phyloP scores from a whole-genome alignment of 2,113 vertebrate species.

The Porphyrio hochstetteri region DNA sequence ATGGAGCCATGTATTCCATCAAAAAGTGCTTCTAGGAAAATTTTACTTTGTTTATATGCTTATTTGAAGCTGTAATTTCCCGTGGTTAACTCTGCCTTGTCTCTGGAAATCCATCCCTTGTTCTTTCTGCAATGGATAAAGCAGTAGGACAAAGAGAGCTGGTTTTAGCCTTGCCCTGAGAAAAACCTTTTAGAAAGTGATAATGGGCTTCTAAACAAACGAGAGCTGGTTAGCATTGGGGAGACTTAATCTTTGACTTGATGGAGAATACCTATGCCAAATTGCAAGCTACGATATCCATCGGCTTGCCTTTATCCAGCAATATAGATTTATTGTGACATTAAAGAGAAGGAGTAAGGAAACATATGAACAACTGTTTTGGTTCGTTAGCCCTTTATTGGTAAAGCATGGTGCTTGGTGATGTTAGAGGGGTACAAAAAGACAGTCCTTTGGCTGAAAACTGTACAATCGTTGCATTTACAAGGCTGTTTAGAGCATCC shows the following conservation, averaged over 20 bases:
- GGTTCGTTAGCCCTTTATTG: slow-evolving; percentile 51
- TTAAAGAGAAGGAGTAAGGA: slow-evolving; percentile 28
- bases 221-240: not conserved
- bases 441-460: not conserved
- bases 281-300: slow-evolving; percentile 20
- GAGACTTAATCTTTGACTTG: slow-evolving; percentile 48
- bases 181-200: slow-evolving; percentile 13
- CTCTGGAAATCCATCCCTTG: not conserved
- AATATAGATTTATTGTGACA: slow-evolving; percentile 51
- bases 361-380: slow-evolving; percentile 44
- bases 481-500: not conserved
- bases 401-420: not conserved
- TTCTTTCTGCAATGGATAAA: not conserved
- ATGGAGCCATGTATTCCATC: not conserved
- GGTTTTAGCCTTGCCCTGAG: slow-evolving; percentile 1
- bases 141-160: not conserved
- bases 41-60: not conserved
- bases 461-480: not conserved
- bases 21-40: not conserved
- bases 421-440: not conserved
- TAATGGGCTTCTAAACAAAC: not conserved
- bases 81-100: not conserved
- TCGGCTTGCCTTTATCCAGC: slow-evolving; percentile 46
- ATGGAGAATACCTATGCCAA: slow-evolving; percentile 41
- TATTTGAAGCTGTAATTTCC: not conserved